phyloP scores from a whole-genome alignment of 2,888 invertebrate species.

The Leptinotarsa juncta region DNA sequence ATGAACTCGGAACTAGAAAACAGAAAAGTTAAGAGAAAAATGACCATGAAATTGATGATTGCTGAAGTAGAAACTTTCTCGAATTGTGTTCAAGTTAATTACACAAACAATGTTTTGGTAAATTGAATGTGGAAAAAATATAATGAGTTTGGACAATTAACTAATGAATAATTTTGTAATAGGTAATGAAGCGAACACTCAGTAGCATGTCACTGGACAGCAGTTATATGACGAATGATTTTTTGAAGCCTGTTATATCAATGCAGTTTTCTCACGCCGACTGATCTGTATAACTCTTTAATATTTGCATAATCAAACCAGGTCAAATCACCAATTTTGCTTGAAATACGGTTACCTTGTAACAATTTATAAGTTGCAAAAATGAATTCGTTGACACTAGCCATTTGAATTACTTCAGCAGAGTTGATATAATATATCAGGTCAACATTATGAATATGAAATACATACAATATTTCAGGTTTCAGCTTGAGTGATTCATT shows the following conservation, averaged over 20 bases:
- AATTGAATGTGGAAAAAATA: background rate
- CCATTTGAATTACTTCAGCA: background rate
- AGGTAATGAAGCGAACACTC: conserved; percentile 2
- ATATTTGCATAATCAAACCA: background rate
- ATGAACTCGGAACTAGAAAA: background rate
- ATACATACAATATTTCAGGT: background rate
- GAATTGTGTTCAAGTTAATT: conserved; percentile 2
- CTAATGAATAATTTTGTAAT: conserved; percentile 5
- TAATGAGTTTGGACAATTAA: conserved; percentile 13
- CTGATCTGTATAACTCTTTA: background rate
- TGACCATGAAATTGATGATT: conserved; percentile 20
- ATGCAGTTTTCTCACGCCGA: too few species aligned
- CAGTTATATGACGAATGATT: too few species aligned
- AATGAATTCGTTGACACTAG: background rate
- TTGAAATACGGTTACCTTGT: background rate
- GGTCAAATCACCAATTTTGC: background rate
- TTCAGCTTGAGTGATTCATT: background rate
- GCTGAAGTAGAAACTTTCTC: conserved; percentile 10
- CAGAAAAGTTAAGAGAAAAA: background rate
- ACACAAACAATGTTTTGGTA: background rate
- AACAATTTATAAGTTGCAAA: background rate
- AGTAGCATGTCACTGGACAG: background rate
- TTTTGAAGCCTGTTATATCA: too few species aligned
- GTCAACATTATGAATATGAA: too few species aligned
- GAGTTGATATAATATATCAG: too few species aligned